A percentile compares a stretch with the other conserved stretches of the same genome.
Conservation (phyloP, 2,888 invertebrate species). For the Tetranychus piercei region DNA sequence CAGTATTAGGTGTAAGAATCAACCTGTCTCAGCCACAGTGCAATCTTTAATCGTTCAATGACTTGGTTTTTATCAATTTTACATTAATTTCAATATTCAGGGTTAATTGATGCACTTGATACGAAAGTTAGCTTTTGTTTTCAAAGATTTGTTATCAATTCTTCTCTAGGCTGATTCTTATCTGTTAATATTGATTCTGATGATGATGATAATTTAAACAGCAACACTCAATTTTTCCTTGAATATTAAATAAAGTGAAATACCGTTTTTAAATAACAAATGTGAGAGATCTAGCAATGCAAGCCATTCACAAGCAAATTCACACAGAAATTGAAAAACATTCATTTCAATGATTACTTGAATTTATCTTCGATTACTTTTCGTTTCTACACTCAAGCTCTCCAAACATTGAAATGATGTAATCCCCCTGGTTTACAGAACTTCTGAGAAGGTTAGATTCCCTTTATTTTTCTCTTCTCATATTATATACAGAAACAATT, state of each 20-base stretch:
- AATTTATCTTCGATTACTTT: background rate
- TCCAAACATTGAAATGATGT: background rate
- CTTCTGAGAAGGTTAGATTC: background rate
- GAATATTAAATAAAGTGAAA: background rate
- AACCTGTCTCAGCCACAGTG: background rate
- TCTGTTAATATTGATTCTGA: background rate
- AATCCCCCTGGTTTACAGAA: too few species aligned
- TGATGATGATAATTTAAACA: background rate
- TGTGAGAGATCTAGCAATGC: background rate
- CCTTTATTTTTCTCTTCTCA: background rate
- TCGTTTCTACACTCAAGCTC: background rate
- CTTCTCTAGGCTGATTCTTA: background rate
- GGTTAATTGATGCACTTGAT: background rate
- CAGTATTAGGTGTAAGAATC: too few species aligned
- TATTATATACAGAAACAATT: background rate
- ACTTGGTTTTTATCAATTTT: background rate
- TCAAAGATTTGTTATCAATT: background rate
- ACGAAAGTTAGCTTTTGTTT: background rate
- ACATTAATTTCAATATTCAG: background rate
- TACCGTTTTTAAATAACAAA: background rate
- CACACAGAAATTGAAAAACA: background rate
- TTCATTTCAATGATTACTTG: background rate
- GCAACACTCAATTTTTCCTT: background rate
- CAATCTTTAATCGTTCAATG: background rate
- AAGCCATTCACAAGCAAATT: background rate